Evolutionary conservation across 2,888 invertebrate species (phyloP).

Genomic region (Nesidiocoris tenuis): DNA sequence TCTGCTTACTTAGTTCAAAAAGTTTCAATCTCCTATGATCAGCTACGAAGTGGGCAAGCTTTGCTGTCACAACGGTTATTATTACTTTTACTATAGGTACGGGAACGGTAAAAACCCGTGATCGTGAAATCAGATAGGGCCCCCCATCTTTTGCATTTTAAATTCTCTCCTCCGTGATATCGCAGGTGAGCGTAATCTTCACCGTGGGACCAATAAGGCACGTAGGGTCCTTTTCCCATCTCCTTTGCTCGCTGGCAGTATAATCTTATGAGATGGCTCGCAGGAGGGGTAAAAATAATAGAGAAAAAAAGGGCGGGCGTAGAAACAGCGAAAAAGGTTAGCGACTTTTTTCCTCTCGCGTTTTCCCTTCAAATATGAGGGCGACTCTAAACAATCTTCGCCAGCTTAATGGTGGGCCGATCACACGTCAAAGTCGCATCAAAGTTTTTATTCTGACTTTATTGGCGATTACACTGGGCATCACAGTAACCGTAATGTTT

Average conservation of each 20-base stretch:
- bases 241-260: background rate
- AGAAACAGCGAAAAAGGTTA: background rate
- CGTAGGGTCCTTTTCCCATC: background rate
- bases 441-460: too few species aligned
- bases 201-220: conserved; percentile 30
- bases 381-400: conserved; percentile 14
- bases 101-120: background rate
- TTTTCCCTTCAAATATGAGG: conserved; percentile 10
- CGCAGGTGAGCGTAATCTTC: conserved; percentile 34
- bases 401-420: conserved; percentile 17
- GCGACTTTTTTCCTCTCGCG: conserved; percentile 3
- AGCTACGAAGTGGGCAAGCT: too few species aligned
- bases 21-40: too few species aligned
- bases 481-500: background rate
- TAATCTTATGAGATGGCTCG: conserved; percentile 24
- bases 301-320: conserved; percentile 1
- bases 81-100: conserved; percentile 7
- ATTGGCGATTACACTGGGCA: too few species aligned
- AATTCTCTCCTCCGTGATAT: conserved; percentile 17
- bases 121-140: background rate
- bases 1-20: too few species aligned
- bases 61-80: too few species aligned
- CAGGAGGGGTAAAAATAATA: conserved; percentile 7
- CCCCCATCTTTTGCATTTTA: conserved; percentile 16
- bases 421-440: too few species aligned